These are phyloP conservation scores for Thamnophis elegans DNA, from an alignment of 2,797 vertebrate genomes.

Conservation along the genomic window DNA sequence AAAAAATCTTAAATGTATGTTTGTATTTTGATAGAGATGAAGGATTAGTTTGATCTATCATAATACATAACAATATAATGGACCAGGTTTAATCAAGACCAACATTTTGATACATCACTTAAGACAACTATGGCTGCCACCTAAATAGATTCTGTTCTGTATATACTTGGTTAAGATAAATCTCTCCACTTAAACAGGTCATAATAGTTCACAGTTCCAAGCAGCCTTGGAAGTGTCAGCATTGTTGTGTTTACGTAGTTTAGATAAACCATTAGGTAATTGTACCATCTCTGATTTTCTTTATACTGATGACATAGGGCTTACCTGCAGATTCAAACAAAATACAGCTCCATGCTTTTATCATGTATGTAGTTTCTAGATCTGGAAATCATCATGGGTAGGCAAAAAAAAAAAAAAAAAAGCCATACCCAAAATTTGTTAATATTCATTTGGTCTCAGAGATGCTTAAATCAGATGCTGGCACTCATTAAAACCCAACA, in stretches of 20 bases:
- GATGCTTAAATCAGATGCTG: not conserved
- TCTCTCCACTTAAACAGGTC: not conserved
- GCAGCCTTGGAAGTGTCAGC: not conserved
- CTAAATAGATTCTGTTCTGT: conserved; percentile 5
- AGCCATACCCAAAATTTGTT: not conserved
- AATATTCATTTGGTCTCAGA: not conserved
- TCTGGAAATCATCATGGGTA: not conserved
- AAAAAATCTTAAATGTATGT: conserved; percentile 57
- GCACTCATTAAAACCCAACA: not conserved
- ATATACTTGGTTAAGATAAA: not conserved
- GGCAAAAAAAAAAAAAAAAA: not conserved
- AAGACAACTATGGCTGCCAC: not conserved
- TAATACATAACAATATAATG: conserved; percentile 27
- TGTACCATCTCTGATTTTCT: not conserved
- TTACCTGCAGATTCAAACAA: not conserved
- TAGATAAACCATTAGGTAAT: not conserved
- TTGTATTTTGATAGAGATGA: conserved; percentile 45
- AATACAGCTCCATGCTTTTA: not conserved
- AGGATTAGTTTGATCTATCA: conserved; percentile 45
- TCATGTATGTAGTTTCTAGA: not conserved
- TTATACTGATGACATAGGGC: not conserved
- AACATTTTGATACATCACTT: conserved; percentile 5
- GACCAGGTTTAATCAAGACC: conserved; percentile 8
- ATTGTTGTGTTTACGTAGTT: not conserved
- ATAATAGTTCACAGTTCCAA: conserved; percentile 15